A percentile compares a stretch with the other conserved stretches of the same genome.
Evolutionary conservation across 2,888 invertebrate genomes (phyloP).

Genomic region (Megamerina dolium): DNA sequence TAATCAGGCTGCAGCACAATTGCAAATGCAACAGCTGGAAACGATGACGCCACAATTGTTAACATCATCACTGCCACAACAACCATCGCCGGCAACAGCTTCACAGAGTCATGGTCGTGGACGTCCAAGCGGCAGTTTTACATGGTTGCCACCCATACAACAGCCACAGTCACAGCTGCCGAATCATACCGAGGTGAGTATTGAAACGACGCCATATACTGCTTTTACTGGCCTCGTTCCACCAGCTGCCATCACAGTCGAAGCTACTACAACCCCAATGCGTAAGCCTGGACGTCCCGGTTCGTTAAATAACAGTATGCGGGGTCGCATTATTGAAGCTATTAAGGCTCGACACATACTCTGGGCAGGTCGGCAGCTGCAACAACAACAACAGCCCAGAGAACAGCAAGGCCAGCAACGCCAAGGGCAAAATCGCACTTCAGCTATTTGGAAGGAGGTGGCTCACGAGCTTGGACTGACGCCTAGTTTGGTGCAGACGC

Average conservation of each 20-base stretch:
- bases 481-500: conserved; percentile 41
- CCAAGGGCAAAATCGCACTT: conserved; percentile 42
- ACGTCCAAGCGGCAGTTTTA: conserved; percentile 42
- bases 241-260: conserved; percentile 38
- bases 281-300: conserved; percentile 41
- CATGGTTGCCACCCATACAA: conserved; percentile 32
- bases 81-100: conserved; percentile 21
- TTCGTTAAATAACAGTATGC: conserved; percentile 43
- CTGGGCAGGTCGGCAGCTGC: conserved; percentile 39
- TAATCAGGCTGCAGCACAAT: background rate
- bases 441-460: conserved; percentile 43
- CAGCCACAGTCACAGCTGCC: conserved; percentile 5
- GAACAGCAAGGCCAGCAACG: conserved; percentile 31
- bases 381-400: conserved; percentile 38
- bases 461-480: conserved; percentile 39
- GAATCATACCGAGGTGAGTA: conserved; percentile 12
- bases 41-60: background rate
- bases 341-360: conserved; percentile 39
- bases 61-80: background rate
- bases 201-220: conserved; percentile 28
- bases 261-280: conserved; percentile 33
- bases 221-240: conserved; percentile 43
- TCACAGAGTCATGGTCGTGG: conserved; percentile 35
- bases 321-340: conserved; percentile 41
- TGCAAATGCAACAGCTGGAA: conserved; percentile 1